These are phyloP conservation scores for Alexandromys fortis DNA, from an alignment of 2,113 vertebrate genomes.

Conservation along the genomic window DNA sequence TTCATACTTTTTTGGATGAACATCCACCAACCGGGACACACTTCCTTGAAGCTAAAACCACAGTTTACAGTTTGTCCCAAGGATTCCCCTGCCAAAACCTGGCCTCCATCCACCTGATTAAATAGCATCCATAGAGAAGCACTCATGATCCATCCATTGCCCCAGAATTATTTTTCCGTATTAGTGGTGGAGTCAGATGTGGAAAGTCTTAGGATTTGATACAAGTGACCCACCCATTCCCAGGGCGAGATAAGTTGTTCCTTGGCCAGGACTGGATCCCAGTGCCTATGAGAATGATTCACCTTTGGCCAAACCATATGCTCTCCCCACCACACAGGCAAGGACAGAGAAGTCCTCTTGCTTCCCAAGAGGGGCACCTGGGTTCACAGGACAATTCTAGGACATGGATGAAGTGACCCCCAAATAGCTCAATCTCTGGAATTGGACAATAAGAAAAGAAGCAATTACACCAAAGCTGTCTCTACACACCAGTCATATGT, in stretches of 20 bases:
- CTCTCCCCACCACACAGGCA: not conserved
- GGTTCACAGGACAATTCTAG: not conserved
- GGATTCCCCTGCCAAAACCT: conserved; percentile 54
- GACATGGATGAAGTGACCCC: not conserved
- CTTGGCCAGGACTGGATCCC: not conserved
- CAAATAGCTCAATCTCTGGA: not conserved
- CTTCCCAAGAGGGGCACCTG: not conserved
- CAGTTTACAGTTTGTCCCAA: conserved; percentile 48
- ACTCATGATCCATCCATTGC: conserved; percentile 30
- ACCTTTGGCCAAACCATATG: conserved; percentile 15
- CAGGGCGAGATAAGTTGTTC: not conserved
- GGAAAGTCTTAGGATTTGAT: conserved; percentile 37
- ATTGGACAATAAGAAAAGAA: not conserved
- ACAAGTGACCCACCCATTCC: conserved; percentile 46
- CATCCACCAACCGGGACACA: conserved; percentile 52
- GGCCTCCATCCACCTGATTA: conserved; percentile 49
- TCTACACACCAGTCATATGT: not conserved
- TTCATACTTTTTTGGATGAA: conserved; percentile 60
- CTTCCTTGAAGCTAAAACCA: conserved; percentile 54
- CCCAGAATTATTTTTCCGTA: conserved; percentile 57
- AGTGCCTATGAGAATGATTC: not conserved
- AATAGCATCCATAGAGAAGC: conserved; percentile 50
- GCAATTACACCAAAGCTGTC: not conserved
- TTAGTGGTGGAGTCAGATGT: not conserved
- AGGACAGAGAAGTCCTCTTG: not conserved